These are phyloP conservation scores for Drosophila sordidapex DNA, from an alignment of 2,888 invertebrate genomes.

Conservation along the genomic window DNA sequence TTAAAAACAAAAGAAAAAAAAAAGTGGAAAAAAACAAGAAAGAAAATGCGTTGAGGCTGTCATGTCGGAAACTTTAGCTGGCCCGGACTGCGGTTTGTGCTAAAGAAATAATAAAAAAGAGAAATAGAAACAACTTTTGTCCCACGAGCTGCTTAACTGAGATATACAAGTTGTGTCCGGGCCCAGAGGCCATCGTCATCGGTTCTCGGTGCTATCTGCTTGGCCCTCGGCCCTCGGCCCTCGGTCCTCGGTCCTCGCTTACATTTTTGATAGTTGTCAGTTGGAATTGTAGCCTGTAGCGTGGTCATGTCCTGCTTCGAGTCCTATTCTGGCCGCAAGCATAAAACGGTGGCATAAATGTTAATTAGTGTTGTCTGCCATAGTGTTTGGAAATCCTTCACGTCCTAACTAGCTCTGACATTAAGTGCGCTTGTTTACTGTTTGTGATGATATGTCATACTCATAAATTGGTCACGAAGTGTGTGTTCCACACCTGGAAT, in stretches of 20 bases:
- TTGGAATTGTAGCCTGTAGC: background rate
- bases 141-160: constrained; percentile 62
- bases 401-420: background rate
- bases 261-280: constrained; percentile 9
- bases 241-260: background rate
- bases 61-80: constrained; percentile 4
- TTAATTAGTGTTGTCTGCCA: constrained; percentile 3
- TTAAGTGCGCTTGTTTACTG: background rate
- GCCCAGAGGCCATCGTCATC: constrained; percentile 4
- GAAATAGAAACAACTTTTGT: constrained; percentile 14
- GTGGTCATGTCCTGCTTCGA: constrained; percentile 3
- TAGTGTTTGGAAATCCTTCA: background rate
- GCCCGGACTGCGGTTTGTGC: constrained; percentile 3
- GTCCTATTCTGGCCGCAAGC: background rate
- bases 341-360: constrained; percentile 1
- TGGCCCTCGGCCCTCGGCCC: background rate
- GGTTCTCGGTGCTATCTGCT: background rate
- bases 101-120: background rate
- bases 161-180: constrained; percentile 42
- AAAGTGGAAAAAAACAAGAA: background rate
- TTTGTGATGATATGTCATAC: background rate
- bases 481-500: background rate
- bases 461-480: background rate
- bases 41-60: constrained; percentile 13
- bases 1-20: background rate